Percentiles rank a stretch among this genome's conserved stretches.
Conservation (phyloP, 2,797 vertebrate species). For the Epinephelus coioides region DNA sequence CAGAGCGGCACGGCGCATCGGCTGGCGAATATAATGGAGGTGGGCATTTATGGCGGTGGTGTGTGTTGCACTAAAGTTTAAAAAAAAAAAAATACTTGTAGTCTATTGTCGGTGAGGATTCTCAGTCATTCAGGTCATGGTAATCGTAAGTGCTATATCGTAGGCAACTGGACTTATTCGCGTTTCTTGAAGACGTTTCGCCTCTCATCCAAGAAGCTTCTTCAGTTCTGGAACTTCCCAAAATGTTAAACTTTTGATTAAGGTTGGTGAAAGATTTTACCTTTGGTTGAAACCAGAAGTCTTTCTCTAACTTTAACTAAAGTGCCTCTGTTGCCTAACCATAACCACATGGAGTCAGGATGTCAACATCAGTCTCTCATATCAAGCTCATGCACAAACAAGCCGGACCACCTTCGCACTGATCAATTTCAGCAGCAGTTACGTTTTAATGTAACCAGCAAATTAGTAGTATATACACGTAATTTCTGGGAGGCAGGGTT, state of each 20-base stretch:
- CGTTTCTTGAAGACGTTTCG: too few relatives aligned
- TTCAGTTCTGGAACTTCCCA: too few relatives aligned
- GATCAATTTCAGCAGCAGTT: neutral
- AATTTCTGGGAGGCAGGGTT: neutral
- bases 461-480: neutral
- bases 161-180: too few relatives aligned
- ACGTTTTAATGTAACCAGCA: neutral
- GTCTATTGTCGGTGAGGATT: too few relatives aligned
- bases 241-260: neutral
- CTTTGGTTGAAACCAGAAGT: neutral
- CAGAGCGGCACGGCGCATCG: too few relatives aligned
- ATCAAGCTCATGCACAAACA: neutral
- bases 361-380: neutral
- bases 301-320: neutral
- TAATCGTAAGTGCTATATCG: too few relatives aligned
- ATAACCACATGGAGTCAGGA: neutral
- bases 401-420: neutral
- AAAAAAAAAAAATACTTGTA: too few relatives aligned
- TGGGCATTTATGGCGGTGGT: too few relatives aligned
- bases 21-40: too few relatives aligned
- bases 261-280: neutral
- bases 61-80: too few relatives aligned
- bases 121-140: too few relatives aligned
- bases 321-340: neutral
- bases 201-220: too few relatives aligned